phyloP scores from a whole-genome alignment of 2,888 invertebrate species.

The Marasmarcha lunaedactyla region DNA sequence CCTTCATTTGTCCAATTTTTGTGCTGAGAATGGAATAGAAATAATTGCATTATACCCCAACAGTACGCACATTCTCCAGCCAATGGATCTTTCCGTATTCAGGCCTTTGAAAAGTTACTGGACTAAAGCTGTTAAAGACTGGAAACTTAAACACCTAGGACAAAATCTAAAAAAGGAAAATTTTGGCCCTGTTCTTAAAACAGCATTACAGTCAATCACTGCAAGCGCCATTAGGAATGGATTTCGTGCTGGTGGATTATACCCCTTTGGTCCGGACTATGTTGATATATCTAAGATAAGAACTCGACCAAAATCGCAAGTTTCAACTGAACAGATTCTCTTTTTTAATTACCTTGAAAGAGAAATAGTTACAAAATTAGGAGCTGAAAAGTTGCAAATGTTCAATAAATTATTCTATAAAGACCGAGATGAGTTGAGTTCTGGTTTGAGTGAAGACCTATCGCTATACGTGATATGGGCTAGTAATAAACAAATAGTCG shows the following conservation, averaged over 20 bases:
- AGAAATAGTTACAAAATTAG: constrained; percentile 14
- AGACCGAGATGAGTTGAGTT: constrained; percentile 11
- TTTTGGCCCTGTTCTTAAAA: no score
- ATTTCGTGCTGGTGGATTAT: constrained; percentile 17
- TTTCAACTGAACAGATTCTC: constrained; percentile 6
- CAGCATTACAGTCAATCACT: no score
- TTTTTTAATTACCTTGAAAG: constrained; percentile 16
- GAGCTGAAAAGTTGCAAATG: constrained; percentile 14
- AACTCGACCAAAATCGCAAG: constrained; percentile 8
- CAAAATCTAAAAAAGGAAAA: no score
- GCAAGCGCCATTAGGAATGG: no score
- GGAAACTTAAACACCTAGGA: no score
- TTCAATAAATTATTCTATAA: constrained; percentile 16
- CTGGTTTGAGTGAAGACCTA: constrained; percentile 11
- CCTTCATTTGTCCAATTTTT: no score
- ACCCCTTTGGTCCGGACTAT: constrained; percentile 19
- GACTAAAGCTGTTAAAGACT: no score
- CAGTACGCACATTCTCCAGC: no score
- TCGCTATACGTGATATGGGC: constrained; percentile 17
- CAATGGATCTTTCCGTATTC: no score
- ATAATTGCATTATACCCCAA: no score
- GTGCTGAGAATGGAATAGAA: no score
- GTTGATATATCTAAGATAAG: constrained; percentile 18
- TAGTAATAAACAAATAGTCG: constrained; percentile 13
- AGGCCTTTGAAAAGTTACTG: no score